A percentile compares a stretch with the other conserved stretches of the same genome.
Conservation (phyloP, 1,140 invertebrate species). For the Ips nitidus region DNA sequence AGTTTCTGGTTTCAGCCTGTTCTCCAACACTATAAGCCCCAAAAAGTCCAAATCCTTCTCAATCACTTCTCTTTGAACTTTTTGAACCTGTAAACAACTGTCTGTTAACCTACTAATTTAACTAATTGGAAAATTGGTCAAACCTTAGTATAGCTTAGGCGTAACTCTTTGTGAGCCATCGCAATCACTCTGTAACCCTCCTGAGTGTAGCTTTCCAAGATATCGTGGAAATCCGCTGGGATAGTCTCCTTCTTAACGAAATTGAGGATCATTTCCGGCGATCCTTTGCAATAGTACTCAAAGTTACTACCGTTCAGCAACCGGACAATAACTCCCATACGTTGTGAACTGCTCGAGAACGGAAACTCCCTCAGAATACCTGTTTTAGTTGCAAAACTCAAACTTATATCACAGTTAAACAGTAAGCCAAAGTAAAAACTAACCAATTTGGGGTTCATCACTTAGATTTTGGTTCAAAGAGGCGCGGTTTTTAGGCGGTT, state of each 20-base stretch:
- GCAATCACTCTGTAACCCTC: slow-evolving; percentile 90
- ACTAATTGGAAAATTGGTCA: not conserved
- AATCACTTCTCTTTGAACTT: slow-evolving; percentile 71
- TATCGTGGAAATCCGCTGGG: slow-evolving; percentile 70
- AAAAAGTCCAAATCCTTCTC: slow-evolving; percentile 85
- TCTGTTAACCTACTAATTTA: not conserved
- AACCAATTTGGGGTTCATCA: slow-evolving; percentile 63
- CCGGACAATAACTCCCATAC: slow-evolving; percentile 88
- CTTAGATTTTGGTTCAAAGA: slow-evolving; percentile 28
- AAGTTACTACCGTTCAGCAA: slow-evolving; percentile 69
- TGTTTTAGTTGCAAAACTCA: not conserved
- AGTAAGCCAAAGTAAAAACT: not conserved
- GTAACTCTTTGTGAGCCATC: slow-evolving; percentile 68
- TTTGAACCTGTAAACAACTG: slow-evolving; percentile 57
- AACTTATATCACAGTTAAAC: not conserved
- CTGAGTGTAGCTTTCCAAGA: slow-evolving; percentile 78
- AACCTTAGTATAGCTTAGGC: slow-evolving; percentile 63
- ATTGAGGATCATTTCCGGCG: slow-evolving; percentile 87
- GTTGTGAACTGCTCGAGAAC: slow-evolving; percentile 85
- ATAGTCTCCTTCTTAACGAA: slow-evolving; percentile 54
- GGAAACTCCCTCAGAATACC: slow-evolving; percentile 86
- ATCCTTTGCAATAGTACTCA: slow-evolving; percentile 87
- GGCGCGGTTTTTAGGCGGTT: slow-evolving; percentile 56
- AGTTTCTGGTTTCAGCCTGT: slow-evolving; percentile 86
- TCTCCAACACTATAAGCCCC: slow-evolving; percentile 91